Percentiles rank a stretch among this genome's conserved stretches.
phyloP scores from a whole-genome alignment of 2,888 invertebrate genomes.

The Pherbina coryleti region DNA sequence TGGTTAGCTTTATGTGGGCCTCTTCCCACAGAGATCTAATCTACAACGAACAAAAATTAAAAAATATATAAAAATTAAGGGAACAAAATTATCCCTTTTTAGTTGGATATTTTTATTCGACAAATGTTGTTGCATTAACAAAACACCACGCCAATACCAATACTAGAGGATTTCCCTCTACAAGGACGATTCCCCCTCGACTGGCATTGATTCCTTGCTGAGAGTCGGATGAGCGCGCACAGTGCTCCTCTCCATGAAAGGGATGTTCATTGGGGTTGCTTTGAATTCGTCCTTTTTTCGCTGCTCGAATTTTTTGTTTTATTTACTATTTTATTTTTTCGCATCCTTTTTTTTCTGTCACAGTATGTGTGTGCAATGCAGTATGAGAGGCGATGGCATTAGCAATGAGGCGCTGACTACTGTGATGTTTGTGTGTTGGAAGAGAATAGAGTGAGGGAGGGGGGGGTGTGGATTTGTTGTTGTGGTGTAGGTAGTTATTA shows the following conservation, averaged over 20 bases:
- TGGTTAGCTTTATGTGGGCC: not conserved
- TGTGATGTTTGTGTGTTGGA: slow-evolving; percentile 7
- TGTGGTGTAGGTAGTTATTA: slow-evolving; percentile 42
- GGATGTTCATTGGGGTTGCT: slow-evolving; percentile 46
- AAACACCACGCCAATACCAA: slow-evolving; percentile 34
- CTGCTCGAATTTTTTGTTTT: slow-evolving; percentile 32
- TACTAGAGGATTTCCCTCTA: slow-evolving; percentile 4
- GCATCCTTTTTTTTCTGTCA: slow-evolving; percentile 46
- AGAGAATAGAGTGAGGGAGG: slow-evolving; percentile 23
- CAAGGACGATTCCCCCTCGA: slow-evolving; percentile 29
- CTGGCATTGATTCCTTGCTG: slow-evolving; percentile 21
- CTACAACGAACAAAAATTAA: slow-evolving; percentile 44
- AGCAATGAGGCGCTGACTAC: not conserved
- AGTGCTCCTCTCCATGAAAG: slow-evolving; percentile 14
- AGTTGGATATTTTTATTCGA: slow-evolving; percentile 55
- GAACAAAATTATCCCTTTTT: slow-evolving; percentile 55
- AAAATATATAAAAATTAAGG: slow-evolving; percentile 49
- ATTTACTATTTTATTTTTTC: slow-evolving; percentile 43
- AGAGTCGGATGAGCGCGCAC: slow-evolving; percentile 16
- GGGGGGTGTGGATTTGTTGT: slow-evolving; percentile 44
- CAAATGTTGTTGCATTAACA: slow-evolving; percentile 46
- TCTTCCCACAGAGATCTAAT: not conserved
- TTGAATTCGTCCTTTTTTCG: slow-evolving; percentile 39
- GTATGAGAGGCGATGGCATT: slow-evolving; percentile 24
- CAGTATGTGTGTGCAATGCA: slow-evolving; percentile 46